Evolutionary conservation across 2,888 invertebrate species (phyloP), one percentile per base, ranked within the genome.

Genomic region (Nematopogon swammerdamellus): DNA sequence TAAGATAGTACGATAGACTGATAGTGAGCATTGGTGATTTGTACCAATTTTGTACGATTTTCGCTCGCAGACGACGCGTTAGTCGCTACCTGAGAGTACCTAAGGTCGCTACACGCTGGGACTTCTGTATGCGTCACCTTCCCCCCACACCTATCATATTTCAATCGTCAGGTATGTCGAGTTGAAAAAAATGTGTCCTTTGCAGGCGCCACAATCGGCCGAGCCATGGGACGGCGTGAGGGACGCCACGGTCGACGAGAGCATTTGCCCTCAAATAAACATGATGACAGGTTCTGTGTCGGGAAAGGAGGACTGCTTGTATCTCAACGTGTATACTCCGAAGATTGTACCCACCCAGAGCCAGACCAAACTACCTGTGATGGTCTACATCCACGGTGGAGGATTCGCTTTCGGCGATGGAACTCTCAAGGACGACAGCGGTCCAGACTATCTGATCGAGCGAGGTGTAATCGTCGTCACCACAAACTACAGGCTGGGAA

Each of bases 221-320:
- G 66, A 69, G 14, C 56, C 66, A 48, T 79, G 76, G 77, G 52
- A 64, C 16, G 72, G 70, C 1, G 68, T 71, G 44, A 71, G 74
- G 63, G 76, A 82, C 61, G 82, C 81, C 8, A 75, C 75, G 3
- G 62, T 64, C 48, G 70, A 70, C 57, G 60, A 64, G 45, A 55
- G 64, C 29, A 51, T 62, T 30, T 56, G 62, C 10, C 52, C 55
- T 19, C 70, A 71, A 56, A 47, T 58, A 3, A 59, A 64, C 44
- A 46, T 61, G 3, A 19, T 53, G 0, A 55, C 52, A 19, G 55
- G 56, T 18, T 29, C 51, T 3, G 19, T 56, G 30, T 51, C 48
- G 2, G 73, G 73, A 14, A 60, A 59, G 46, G 74, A 76, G 56
- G 72, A 74, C 53, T 75, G 75, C 51, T 63, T 73, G 0, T 70